Evolutionary conservation across 2,113 vertebrate genomes (phyloP), one percentile per base, ranked within the genome.

Genomic region (Hemibates koningsi): DNA sequence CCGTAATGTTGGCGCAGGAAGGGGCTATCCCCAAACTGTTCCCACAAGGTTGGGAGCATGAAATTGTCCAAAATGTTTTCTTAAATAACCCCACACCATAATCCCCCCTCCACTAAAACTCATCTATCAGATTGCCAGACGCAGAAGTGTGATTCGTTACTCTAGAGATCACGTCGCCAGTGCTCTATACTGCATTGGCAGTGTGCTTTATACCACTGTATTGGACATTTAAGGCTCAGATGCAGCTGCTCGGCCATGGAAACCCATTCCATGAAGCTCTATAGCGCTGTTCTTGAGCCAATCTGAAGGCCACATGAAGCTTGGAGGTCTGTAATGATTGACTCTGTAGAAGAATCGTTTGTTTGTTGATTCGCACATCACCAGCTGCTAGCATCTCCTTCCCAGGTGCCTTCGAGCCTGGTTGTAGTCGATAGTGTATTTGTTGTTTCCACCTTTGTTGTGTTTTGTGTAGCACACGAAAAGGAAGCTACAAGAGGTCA

Each of bases 71-170:
- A 66, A 1, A 38, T 66, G 19, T 38, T 38, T 66, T 66, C 19
- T 38, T 38, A 38, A 66, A 38, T 66, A 66, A 66, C 4, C 17
- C 61, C 32, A 38, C 19, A 66, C 34, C 61, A 66, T 3, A 66
- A 66, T 21, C 17, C 6, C 34, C 6, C 19, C 61, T 66, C 32
- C 10, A 38, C 61, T n/a, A 13, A 66, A 66, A 66, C 34, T 38
- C 9, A 38, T 38, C 19, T 38, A 66, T 66, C 61, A n/a, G 61
- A 66, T 66, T 66, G 61, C 6, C 32, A 66, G 32, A 36, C 0
- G 32, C 32, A 66, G 61, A 66, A 66, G 9, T 36, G 1, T 36
- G 61, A 1, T 66, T 66, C 0, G 3, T 7, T 10, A 66, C 0
- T 38, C 34, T 2, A 66, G 61, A 66, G 61, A 38, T 36, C 9